Evolutionary conservation across 1,140 invertebrate species (phyloP).

Genomic region (Hirudo medicinalis): DNA sequence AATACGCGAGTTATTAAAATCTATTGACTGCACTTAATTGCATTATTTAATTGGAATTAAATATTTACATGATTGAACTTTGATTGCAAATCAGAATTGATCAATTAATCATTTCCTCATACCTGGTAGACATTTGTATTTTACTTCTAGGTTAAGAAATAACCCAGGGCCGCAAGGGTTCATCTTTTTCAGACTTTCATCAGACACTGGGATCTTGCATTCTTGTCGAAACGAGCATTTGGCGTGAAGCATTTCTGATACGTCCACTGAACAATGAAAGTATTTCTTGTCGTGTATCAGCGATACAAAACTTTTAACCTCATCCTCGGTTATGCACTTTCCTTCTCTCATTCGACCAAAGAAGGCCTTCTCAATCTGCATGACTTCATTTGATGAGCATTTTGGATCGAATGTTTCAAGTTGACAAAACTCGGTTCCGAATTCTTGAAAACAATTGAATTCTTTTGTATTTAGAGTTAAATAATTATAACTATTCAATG

Average conservation of each 20-base stretch:
- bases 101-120: neutral
- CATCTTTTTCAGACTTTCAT: neutral
- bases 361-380: neutral
- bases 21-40: too few species aligned
- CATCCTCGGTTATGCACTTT: neutral
- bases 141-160: neutral
- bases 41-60: too few species aligned
- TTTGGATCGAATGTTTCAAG: slow-evolving; percentile 10
- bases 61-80: too few species aligned
- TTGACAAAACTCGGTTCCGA: neutral
- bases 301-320: neutral
- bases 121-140: neutral
- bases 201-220: slow-evolving; percentile 3
- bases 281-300: neutral
- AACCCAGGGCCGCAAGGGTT: neutral
- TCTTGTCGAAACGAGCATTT: slow-evolving; percentile 1
- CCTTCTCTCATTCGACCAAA: neutral
- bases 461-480: too few species aligned
- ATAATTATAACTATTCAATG: too few species aligned
- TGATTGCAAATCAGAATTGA: too few species aligned
- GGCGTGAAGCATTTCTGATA: neutral
- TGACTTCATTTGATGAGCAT: neutral
- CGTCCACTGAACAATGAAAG: neutral
- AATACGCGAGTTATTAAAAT: too few species aligned
- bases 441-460: too few species aligned